Evolutionary conservation across 2,888 invertebrate species (phyloP), one percentile per base, ranked within the genome.

Genomic region (Orthosia gracilis): DNA sequence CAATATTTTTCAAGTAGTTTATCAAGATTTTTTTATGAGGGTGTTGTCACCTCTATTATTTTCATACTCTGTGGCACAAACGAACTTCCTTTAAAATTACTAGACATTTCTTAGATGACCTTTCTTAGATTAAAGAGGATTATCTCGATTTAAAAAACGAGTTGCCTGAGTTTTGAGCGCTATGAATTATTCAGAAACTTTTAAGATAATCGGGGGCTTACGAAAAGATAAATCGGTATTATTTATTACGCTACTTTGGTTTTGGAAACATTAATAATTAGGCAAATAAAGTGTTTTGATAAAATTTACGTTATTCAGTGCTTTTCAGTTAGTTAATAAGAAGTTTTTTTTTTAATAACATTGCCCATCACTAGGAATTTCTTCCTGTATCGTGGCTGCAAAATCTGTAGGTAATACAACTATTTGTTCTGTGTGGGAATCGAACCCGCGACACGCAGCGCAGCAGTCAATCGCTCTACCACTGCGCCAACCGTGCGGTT

Each of bases 21-120:
- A 9, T 31, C 23, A 18, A 9, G 11, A 12, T 49, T 23, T 13
- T 11, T 50, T n/a, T 26, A 21, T 23, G 9, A 45, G 18, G 3
- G 13, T n/a, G 1, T 13, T 61, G 49, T 1, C 47, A 15, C 17
- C 3, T 80, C 80, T 74, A 7, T 17, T 31, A 13, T 21, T 47
- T 58, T 9, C 18, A 11, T 2, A 9, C 26, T 73, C 61, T 61
- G 45, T 65, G 59, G 50, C 9, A 65, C 47, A 78, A 61, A 63
- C 54, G 45, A 52, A 76, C 61, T 78, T 76, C 59, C 59, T 76
- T 73, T 69, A 64, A 84, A 85, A 84, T 79, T 18, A 73, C 75
- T 74, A 69, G 59, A 73, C 78, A 76, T 84, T 86, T 69, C 50
- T 74, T 59, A 65, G 49, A 54, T 23, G 71, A 75, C 73, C 70